These are phyloP conservation scores for Centropus bengalensis DNA, from an alignment of 2,113 vertebrate species.

Conservation along the genomic window DNA sequence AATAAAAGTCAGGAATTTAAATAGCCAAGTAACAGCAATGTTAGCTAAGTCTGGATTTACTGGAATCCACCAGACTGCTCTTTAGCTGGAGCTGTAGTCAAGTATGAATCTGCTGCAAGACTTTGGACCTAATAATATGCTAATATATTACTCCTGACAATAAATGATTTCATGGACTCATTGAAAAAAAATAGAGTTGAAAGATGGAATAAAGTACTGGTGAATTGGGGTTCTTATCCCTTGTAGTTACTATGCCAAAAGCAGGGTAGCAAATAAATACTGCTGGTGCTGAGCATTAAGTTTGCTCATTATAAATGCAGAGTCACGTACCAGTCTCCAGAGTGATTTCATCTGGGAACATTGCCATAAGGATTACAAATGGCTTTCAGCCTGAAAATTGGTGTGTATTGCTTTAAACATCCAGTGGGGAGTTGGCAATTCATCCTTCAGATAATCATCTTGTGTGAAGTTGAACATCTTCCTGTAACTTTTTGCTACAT, in stretches of 20 bases:
- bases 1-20: background rate
- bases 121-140: background rate
- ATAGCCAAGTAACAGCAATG: background rate
- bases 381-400: constrained; percentile 53
- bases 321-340: constrained; percentile 22
- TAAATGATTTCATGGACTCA: background rate
- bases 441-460: constrained; percentile 62
- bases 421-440: constrained; percentile 39
- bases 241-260: background rate
- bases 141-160: background rate
- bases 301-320: constrained; percentile 51
- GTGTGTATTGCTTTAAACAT: constrained; percentile 54
- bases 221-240: background rate
- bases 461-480: constrained; percentile 52
- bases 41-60: background rate
- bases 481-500: constrained; percentile 52
- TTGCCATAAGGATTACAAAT: constrained; percentile 56
- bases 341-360: constrained; percentile 22
- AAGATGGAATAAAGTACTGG: background rate
- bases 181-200: background rate
- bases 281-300: constrained; percentile 15
- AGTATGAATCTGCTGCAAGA: background rate
- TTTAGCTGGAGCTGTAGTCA: background rate
- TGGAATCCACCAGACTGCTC: background rate
- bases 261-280: constrained; percentile 13